Base-by-base conservation (phyloP, 2,113 vertebrate species). In the Fregetta grallaria region DNA sequence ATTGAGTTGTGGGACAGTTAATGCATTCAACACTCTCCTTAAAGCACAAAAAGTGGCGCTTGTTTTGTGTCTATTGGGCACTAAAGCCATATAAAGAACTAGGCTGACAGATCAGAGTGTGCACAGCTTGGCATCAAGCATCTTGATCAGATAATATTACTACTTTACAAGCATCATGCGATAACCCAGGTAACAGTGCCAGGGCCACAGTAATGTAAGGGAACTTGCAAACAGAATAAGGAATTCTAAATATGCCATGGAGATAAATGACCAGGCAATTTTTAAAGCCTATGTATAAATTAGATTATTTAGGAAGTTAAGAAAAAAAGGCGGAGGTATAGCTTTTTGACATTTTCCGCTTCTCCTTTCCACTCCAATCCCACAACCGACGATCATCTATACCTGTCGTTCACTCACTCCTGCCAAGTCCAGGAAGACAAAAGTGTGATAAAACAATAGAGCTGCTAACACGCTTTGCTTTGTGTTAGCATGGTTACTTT, bases 81-180 rank as follows among this genome's bases (percentile, higher is more conserved):
- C 38, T 84, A 91, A 89, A 74, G 7, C 18, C 42, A n/a, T 32
- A 22, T 9, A 67, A 81, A 74, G 47, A 52, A 32, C 25, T 7
- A 32, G 50, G 76, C 19, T 86, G 65, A 63, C 47, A 71, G 63
- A 62, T 38, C 20, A 70, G 82, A 59, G 10, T 26, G 16, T 29
- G n/a, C 45, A 77, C 26, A 77, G 36, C 32, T 77, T 58, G 19
- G 27, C 50, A 89, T 34, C 68, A 34, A 18, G 22, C 16, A 32
- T 25, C 15, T 17, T 55, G 49, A 58, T 59, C 65, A 89, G 50
- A n/a, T 34, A 83, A 40, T 26, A 74, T 15, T 2, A 55, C 59
- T 73, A 30, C 40, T 73, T 84, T 70, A 62, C 21, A 74, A 87
- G 15, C 42, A 83, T 11, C 1, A 0, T 29, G 23, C 0, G 0